Evolutionary conservation across 2,888 invertebrate species (phyloP).

Genomic region (Oligia strigilis): DNA sequence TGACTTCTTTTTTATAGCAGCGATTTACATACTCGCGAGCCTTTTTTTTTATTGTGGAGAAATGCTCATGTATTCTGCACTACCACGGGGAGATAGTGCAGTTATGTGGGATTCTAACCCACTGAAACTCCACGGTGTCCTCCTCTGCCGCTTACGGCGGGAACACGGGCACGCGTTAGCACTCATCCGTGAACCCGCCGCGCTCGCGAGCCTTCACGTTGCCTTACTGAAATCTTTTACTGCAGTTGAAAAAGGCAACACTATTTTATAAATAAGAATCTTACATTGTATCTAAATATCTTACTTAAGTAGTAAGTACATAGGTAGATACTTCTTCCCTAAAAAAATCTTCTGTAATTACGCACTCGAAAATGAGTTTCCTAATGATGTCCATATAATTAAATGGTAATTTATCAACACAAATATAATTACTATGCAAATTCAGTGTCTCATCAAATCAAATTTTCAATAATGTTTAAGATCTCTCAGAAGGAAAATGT

Average conservation of each 20-base stretch:
- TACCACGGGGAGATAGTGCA: too few relatives aligned
- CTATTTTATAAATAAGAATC: neutral
- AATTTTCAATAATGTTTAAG: constrained; percentile 54
- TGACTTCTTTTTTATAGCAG: neutral
- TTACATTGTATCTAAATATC: too few relatives aligned
- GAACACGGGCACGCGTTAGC: too few relatives aligned
- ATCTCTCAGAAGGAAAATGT: constrained; percentile 64
- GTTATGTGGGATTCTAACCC: too few relatives aligned
- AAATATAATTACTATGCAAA: constrained; percentile 29
- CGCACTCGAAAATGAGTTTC: neutral
- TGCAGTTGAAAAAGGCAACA: neutral
- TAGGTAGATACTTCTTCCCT: neutral
- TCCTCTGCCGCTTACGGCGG: too few relatives aligned
- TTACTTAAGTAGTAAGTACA: too few relatives aligned
- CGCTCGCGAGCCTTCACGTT: neutral
- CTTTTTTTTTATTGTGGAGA: neutral
- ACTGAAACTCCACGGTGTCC: too few relatives aligned
- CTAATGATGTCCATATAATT: neutral
- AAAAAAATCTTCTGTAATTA: neutral
- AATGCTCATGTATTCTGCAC: too few relatives aligned
- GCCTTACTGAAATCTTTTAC: neutral
- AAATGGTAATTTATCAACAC: constrained; percentile 5
- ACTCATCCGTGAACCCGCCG: too few relatives aligned
- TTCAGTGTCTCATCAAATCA: constrained; percentile 56
- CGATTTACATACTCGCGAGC: too few relatives aligned